A percentile compares a stretch with the other conserved stretches of the same genome.
Evolutionary conservation across 2,113 vertebrate species (phyloP).

Genomic region (Sardina pilchardus): DNA sequence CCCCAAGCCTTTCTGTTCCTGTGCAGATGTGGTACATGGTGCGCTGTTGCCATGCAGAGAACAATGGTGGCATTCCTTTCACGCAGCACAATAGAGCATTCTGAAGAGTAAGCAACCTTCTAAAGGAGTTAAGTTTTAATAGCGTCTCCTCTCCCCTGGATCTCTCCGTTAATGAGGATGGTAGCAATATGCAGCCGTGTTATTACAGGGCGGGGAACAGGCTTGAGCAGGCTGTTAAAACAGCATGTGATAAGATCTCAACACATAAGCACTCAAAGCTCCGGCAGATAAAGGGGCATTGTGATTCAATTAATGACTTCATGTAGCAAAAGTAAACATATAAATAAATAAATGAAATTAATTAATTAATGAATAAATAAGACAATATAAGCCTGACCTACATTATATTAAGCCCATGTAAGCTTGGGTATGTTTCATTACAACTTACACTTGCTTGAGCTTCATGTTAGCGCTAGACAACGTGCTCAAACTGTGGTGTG

Average conservation of each 20-base stretch:
- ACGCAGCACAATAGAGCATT: conserved; percentile 30
- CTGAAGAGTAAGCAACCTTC: conserved; percentile 21
- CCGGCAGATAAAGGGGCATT: neutral
- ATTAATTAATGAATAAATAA: neutral
- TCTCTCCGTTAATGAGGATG: conserved; percentile 38
- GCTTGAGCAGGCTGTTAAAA: conserved; percentile 32
- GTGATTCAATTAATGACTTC: neutral
- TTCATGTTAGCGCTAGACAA: neutral
- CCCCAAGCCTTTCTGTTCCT: neutral
- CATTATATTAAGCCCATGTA: too few species aligned
- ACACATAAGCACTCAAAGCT: conserved; percentile 31
- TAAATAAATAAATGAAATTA: neutral
- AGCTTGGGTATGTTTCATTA: too few species aligned
- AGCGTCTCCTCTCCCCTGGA: conserved; percentile 6
- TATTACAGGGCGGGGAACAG: conserved; percentile 31
- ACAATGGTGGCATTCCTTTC: neutral
- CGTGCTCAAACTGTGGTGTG: neutral
- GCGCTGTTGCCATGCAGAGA: too few species aligned
- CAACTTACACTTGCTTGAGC: neutral
- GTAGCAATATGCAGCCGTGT: conserved; percentile 39
- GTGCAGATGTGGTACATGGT: neutral
- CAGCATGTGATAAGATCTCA: conserved; percentile 33
- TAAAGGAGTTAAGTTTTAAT: neutral
- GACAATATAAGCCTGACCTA: too few species aligned
- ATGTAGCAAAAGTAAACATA: neutral